A percentile compares a stretch with the other conserved stretches of the same genome.
Conservation (phyloP, 2,888 invertebrate genomes). For the Hypsopygia costalis region DNA sequence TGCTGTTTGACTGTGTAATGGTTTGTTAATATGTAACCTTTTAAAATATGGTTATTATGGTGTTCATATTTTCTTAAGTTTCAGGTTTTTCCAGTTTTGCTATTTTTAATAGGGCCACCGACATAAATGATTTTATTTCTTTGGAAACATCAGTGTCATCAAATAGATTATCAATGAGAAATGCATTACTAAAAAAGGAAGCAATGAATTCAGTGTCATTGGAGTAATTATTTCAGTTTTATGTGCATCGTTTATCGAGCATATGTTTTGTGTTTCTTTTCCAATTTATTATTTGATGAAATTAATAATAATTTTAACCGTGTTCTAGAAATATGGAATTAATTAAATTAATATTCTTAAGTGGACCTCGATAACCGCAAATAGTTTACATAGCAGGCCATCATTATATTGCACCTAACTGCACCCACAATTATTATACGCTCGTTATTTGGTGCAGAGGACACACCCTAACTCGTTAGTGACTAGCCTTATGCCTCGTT, state of each 20-base stretch:
- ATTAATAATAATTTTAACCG: no score
- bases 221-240: no score
- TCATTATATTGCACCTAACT: slow-evolving; percentile 58
- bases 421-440: slow-evolving; percentile 67
- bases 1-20: slow-evolving; percentile 28
- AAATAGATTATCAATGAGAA: no score
- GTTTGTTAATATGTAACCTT: slow-evolving; percentile 17
- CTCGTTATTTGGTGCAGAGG: slow-evolving; percentile 68
- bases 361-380: slow-evolving; percentile 27
- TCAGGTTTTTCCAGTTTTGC: background rate
- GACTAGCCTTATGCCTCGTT: slow-evolving; percentile 64
- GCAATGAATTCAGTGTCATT: no score
- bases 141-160: no score
- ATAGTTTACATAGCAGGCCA: slow-evolving; percentile 29
- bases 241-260: no score
- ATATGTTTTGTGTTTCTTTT: no score
- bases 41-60: slow-evolving; percentile 7
- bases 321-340: slow-evolving; percentile 16
- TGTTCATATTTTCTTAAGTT: background rate
- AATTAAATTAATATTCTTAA: slow-evolving; percentile 35
- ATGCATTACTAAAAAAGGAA: no score
- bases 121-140: no score
- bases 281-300: no score
- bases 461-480: slow-evolving; percentile 76
- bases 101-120: no score